Evolutionary conservation across 1,140 invertebrate species (phyloP), one percentile per base, ranked within the genome.

Genomic region (fruit fly (Drosophila melanogaster)): DNA sequence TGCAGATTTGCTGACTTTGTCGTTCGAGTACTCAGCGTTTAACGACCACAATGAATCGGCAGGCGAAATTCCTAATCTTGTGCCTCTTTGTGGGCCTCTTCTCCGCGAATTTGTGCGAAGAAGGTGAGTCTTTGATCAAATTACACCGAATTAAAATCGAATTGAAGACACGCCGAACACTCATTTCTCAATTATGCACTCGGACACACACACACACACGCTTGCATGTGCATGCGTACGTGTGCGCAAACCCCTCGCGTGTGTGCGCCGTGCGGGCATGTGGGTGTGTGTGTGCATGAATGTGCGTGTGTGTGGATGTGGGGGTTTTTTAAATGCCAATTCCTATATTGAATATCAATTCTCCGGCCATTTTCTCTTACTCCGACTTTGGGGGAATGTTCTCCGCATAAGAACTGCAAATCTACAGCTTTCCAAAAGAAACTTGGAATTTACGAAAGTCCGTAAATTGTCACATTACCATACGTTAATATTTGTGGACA

Each of bases 11-110:
- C 70, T 58, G 60, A 77, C 12, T 51, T 33, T 2, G 62, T 37
- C 41, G 17, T 44, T 50, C n/a, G 70, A 58, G 19, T 33, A 51
- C 62, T 30, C 30, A 30, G 66, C 55, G 57, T 76, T 76, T 38
- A 59, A 40, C 71, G 53, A 72, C 46, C 73, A 71, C 53, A 59
- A 87, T 87, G 84, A 83, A 79, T 78, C 79, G 64, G 33, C 84
- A 89, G 51, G 60, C 71, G 40, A 87, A 87, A 80, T 89, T 77
- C 72, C 72, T 89, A 62, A 53, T 84, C 46, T 54, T 87, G 51
- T 87, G 79, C 65, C 73, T 89, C 50, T 90, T 87, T 55, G 84
- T 89, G 17, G 84, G 79, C 17, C 62, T 89, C 19, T 87, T 87
- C 65, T 75, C 77, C 41, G 66, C 57, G 22, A 79, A 70, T 35